Percentiles rank a stretch among this genome's conserved stretches.
Conservation (phyloP, 2,113 vertebrate genomes). For the Myodes glareolus region DNA sequence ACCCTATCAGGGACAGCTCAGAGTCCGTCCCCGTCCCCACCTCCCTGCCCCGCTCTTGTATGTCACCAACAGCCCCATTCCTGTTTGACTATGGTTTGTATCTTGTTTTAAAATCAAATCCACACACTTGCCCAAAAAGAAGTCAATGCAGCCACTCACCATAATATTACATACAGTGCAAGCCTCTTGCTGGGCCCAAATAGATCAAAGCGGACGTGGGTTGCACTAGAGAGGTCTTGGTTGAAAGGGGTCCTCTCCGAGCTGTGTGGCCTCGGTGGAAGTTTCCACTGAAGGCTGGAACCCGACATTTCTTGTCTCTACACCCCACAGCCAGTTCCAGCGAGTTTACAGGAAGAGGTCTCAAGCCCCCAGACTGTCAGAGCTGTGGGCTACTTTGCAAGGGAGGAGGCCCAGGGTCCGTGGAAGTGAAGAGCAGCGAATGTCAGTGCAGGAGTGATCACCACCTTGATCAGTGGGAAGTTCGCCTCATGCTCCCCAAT, state of each 20-base stretch:
- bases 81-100: neutral
- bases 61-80: fast-evolving
- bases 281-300: neutral
- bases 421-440: neutral
- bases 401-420: neutral
- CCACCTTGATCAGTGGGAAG: neutral
- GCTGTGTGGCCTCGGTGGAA: conserved; percentile 10
- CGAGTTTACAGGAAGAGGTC: conserved; percentile 34
- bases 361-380: neutral
- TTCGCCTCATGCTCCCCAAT: neutral
- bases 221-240: neutral
- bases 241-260: neutral
- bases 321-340: conserved; percentile 4
- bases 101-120: conserved; percentile 57
- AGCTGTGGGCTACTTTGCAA: neutral
- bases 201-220: neutral
- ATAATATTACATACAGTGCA: neutral
- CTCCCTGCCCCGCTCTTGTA: fast-evolving
- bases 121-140: neutral
- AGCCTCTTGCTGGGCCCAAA: neutral
- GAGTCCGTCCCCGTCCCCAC: fast-evolving
- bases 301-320: neutral
- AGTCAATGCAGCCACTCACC: neutral
- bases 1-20: fast-evolving
- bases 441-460: neutral